A percentile compares a stretch with the other conserved stretches of the same genome.
These are phyloP conservation scores for Charaxes varanes DNA, from an alignment of 1,140 invertebrate genomes.

Conservation along the genomic window DNA sequence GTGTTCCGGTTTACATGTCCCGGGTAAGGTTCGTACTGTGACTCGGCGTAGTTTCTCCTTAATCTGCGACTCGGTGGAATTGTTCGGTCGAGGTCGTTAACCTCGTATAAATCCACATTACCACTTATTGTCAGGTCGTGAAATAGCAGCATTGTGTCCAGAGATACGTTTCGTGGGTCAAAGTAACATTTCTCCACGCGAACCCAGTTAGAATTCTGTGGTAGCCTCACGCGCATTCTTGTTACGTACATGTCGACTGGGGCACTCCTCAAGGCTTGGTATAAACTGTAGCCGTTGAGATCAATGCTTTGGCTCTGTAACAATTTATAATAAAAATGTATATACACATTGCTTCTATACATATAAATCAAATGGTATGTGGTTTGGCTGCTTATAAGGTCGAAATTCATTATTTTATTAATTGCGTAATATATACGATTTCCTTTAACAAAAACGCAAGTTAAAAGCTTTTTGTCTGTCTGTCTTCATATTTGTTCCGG, in stretches of 20 bases:
- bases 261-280: conserved; percentile 75
- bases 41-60: conserved; percentile 46
- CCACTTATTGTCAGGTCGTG: conserved; percentile 86
- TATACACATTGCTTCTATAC: too few relatives aligned
- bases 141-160: conserved; percentile 84
- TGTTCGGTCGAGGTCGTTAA: conserved; percentile 55
- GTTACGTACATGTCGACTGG: conserved; percentile 81
- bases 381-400: too few relatives aligned
- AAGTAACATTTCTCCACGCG: conserved; percentile 83
- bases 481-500: too few relatives aligned
- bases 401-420: too few relatives aligned
- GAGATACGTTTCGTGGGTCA: conserved; percentile 81
- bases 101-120: conserved; percentile 78
- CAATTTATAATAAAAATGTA: conserved; percentile 11
- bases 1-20: conserved; percentile 48
- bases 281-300: conserved; percentile 77
- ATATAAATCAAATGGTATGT: too few relatives aligned
- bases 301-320: conserved; percentile 74
- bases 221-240: conserved; percentile 77
- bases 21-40: conserved; percentile 34
- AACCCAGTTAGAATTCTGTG: conserved; percentile 77
- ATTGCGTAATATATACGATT: too few relatives aligned
- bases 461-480: too few relatives aligned
- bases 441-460: too few relatives aligned
- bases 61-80: conserved; percentile 38